Percentiles rank a stretch among this genome's conserved stretches.
Conservation (phyloP, 2,113 vertebrate species). For the Sterrhoptilus dennistouni region DNA sequence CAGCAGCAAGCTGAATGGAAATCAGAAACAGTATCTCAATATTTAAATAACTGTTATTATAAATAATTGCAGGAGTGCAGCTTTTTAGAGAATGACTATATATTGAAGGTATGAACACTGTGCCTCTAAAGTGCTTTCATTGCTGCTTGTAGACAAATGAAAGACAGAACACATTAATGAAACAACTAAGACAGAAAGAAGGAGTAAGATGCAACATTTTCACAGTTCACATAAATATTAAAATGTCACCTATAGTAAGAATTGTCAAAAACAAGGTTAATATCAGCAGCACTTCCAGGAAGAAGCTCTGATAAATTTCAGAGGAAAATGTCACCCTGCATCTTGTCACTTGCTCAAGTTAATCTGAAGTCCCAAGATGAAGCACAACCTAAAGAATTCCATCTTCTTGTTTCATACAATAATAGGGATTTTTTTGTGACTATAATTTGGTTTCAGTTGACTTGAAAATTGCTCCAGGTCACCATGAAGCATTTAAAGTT, state of each 20-base stretch:
- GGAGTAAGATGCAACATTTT: background rate
- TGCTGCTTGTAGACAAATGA: background rate
- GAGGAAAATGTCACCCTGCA: background rate
- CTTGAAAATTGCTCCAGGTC: background rate
- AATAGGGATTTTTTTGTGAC: background rate
- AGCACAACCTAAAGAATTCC: background rate
- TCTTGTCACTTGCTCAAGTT: background rate
- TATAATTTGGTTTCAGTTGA: background rate
- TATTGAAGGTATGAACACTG: background rate
- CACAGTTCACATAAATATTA: background rate
- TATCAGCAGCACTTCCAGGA: background rate
- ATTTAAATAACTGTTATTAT: background rate
- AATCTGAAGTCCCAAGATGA: background rate
- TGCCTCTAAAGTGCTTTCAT: background rate
- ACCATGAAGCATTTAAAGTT: background rate
- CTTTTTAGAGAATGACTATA: background rate
- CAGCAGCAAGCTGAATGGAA: background rate
- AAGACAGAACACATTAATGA: background rate
- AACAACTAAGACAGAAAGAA: background rate
- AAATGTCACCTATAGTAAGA: background rate
- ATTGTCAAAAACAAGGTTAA: background rate
- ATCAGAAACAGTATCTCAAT: background rate
- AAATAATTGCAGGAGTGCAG: background rate
- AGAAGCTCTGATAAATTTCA: background rate
- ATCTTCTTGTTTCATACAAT: background rate